Evolutionary conservation across 1,140 invertebrate species (phyloP), one percentile per base, ranked within the genome.

Genomic region (Lordiphosa mommai): DNA sequence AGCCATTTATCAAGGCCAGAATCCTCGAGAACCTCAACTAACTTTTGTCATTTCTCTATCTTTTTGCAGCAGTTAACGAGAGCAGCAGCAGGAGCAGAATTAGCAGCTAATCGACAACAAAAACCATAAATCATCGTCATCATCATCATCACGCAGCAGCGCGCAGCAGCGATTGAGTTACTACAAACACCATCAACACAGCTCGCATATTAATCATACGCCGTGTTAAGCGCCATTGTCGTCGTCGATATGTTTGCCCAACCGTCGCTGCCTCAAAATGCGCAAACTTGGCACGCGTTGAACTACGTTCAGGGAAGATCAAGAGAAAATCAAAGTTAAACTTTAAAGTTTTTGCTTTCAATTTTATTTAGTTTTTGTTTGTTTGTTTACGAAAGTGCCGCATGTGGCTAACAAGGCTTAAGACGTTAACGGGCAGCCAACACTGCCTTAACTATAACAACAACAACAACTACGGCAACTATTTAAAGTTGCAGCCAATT

Each of bases 241-340:
- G n/a, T n/a, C n/a, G 59, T 57, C 53, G 53, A 73, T 61, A 80
- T 72, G 65, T 58, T 69, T 46, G 56, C 61, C 49, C 52, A 44
- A 57, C 57, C 49, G 58, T 59, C 51, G 43, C 74, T 76, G 66
- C 55, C 61, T 47, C 55, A 56, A 65, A 53, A 71, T 50, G 52
- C 66, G 76, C 65, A 67, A 76, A 82, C 71, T 82, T 82, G 76
- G 82, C 76, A 80, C 76, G 66, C 57, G 67, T 71, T 71, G 53
- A 77, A 44, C 51, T 37, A 47, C 13, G 46, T 56, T 48, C 8
- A 14, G 20, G 13, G 14, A 30, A 48, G 40, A 14, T n/a, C n/a
- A n/a, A n/a, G 40, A 14, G n/a, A 29, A 12, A 8, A 12, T 36
- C 10, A 61, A 13, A 23, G 34, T 23, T 10, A 40, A 33, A 40